A percentile compares a stretch with the other conserved stretches of the same genome.
Conservation (phyloP, 2,113 vertebrate genomes). For the Zootoca vivipara region DNA sequence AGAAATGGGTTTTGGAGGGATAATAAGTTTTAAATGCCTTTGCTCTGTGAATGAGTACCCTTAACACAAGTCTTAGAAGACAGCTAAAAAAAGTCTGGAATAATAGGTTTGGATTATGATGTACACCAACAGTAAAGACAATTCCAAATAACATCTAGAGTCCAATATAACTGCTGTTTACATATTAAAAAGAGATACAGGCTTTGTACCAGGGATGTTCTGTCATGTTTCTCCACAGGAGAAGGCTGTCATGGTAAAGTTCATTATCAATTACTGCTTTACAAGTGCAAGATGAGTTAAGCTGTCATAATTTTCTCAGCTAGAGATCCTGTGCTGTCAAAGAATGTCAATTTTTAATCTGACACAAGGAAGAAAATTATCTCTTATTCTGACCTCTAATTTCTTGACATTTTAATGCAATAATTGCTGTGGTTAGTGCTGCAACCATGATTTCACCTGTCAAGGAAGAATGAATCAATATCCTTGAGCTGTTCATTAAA, state of each 20-base stretch:
- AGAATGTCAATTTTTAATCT: slow-evolving; percentile 86
- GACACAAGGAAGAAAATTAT: slow-evolving; percentile 88
- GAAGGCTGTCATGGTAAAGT: slow-evolving; percentile 87
- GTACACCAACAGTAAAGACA: slow-evolving; percentile 76
- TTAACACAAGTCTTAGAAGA: slow-evolving; percentile 40
- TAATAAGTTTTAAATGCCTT: not conserved
- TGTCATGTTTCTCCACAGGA: slow-evolving; percentile 91
- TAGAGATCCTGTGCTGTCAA: slow-evolving; percentile 83
- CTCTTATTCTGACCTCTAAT: slow-evolving; percentile 90
- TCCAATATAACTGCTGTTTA: slow-evolving; percentile 87
- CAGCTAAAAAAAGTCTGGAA: slow-evolving; percentile 41
- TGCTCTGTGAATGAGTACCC: slow-evolving; percentile 36
- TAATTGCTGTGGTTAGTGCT: slow-evolving; percentile 90
- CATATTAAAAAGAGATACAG: slow-evolving; percentile 82
- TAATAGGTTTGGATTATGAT: slow-evolving; percentile 73
- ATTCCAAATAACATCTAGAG: slow-evolving; percentile 79
- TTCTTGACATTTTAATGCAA: slow-evolving; percentile 93
- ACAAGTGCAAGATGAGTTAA: slow-evolving; percentile 87
- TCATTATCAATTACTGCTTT: slow-evolving; percentile 85
- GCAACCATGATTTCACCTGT: slow-evolving; percentile 85
- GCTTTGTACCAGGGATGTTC: slow-evolving; percentile 81
- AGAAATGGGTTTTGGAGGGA: not conserved
- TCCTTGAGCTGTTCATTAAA: slow-evolving; percentile 77
- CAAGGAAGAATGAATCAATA: slow-evolving; percentile 89
- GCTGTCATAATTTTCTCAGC: slow-evolving; percentile 86